These are phyloP conservation scores for Trogon melanurus DNA, from an alignment of 2,113 vertebrate species.

Conservation along the genomic window DNA sequence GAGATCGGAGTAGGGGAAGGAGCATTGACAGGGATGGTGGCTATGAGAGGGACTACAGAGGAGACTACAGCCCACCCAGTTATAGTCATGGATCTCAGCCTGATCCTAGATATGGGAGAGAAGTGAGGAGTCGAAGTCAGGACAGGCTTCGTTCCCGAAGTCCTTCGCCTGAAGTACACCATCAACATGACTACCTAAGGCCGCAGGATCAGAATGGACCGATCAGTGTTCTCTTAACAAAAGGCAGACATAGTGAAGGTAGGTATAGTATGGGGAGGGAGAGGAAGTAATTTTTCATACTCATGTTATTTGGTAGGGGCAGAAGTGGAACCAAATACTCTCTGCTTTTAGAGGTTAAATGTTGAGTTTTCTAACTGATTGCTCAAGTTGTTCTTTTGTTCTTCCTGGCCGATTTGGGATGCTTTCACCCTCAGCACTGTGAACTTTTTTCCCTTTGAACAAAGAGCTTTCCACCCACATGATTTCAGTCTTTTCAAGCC, in stretches of 20 bases:
- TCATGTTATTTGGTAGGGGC: neutral
- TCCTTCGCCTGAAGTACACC: slow-evolving; percentile 58
- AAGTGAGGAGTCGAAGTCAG: slow-evolving; percentile 74
- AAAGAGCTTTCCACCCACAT: neutral
- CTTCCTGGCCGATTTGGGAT: neutral
- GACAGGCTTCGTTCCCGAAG: slow-evolving; percentile 80
- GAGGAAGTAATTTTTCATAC: neutral
- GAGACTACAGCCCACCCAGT: slow-evolving; percentile 71
- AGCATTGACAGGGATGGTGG: slow-evolving; percentile 76
- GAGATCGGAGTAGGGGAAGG: slow-evolving; percentile 77
- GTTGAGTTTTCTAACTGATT: neutral
- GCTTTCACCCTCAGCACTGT: neutral
- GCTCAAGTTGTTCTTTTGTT: neutral
- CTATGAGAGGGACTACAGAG: slow-evolving; percentile 67
- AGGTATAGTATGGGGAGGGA: neutral
- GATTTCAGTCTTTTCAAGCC: neutral
- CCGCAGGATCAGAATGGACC: slow-evolving; percentile 76
- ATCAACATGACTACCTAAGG: neutral
- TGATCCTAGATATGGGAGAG: slow-evolving; percentile 59
- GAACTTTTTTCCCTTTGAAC: neutral
- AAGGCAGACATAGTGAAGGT: slow-evolving; percentile 93
- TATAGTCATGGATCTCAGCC: slow-evolving; percentile 59
- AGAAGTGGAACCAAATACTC: neutral
- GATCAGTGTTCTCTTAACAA: slow-evolving; percentile 86
- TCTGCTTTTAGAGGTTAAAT: neutral